phyloP scores from a whole-genome alignment of 2,888 invertebrate genomes.

The Baccha elongata region DNA sequence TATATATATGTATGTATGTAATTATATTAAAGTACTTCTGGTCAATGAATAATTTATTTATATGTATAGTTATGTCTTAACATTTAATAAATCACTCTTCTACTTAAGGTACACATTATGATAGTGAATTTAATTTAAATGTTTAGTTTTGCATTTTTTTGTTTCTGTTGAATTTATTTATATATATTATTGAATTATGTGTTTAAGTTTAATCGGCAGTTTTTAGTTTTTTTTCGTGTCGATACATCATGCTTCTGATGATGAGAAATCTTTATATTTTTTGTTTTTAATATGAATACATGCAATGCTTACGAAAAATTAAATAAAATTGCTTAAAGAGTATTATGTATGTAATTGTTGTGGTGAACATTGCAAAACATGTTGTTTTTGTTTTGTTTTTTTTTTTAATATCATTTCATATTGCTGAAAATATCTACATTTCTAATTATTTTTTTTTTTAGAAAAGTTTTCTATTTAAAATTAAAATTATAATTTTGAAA shows the following conservation, averaged over 20 bases:
- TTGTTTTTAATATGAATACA: slow-evolving; percentile 58
- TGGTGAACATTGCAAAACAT: slow-evolving; percentile 59
- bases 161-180: slow-evolving; percentile 39
- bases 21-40: slow-evolving; percentile 63
- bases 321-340: slow-evolving; percentile 42
- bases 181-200: slow-evolving; percentile 50
- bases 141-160: slow-evolving; percentile 38
- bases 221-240: slow-evolving; percentile 65
- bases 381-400: slow-evolving; percentile 25
- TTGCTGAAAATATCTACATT: slow-evolving; percentile 51
- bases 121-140: slow-evolving; percentile 60
- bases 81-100: slow-evolving; percentile 68
- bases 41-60: slow-evolving; percentile 59
- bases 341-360: slow-evolving; percentile 35
- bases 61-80: slow-evolving; percentile 63
- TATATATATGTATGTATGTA: slow-evolving; percentile 45
- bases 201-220: slow-evolving; percentile 73
- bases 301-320: slow-evolving; percentile 60
- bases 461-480: slow-evolving; percentile 35
- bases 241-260: slow-evolving; percentile 61
- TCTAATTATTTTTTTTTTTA: slow-evolving; percentile 28
- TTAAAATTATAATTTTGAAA: slow-evolving; percentile 28
- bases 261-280: slow-evolving; percentile 32
- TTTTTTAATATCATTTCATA: slow-evolving; percentile 48
- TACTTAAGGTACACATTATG: slow-evolving; percentile 72